Evolutionary conservation across 2,888 invertebrate genomes (phyloP), one percentile per base, ranked within the genome.

Genomic region (Diloba caeruleocephala): DNA sequence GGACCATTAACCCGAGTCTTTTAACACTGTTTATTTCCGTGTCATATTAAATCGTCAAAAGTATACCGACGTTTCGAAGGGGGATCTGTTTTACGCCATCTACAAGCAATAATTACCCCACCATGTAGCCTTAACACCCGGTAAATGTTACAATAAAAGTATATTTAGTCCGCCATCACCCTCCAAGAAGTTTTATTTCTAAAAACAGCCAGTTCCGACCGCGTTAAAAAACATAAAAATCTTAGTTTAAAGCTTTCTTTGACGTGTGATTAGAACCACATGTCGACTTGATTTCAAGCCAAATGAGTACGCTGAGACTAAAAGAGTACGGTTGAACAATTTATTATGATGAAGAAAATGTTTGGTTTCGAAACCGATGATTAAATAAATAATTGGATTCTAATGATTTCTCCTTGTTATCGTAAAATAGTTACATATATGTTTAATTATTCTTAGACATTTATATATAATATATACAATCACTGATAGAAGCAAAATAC

Each of bases 151-250:
- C 55, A 51, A 71, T 62, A 54, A 64, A 63, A 49, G 45, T 69
- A 67, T 59, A 64, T 65, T 67, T 67, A 67, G 70, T 43, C 26
- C 45, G 5, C 7, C 55, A 37, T 44, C 58, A 44, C 59, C 62
- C 71, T 53, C 58, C 48, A 44, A 54, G 48, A 46, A 49, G 57
- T 61, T 62, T 64, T 65, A 69, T 63, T 53, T 60, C 54, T 67
- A 78, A 73, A 78, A 73, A 67, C 75, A 78, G 70, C 64, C 75
- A 66, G 66, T 48, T 37, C 34, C 5, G 29, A 45, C 46, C 68
- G 45, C 63, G 43, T 68, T 70, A 72, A 77, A 78, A 78, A 76
- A 66, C 73, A 57, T 79, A 74, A 78, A 77, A 74, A 66, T 43
- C 62, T 58, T 49, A 49, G 49, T 72, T 71, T 65, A 72, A 52